A percentile compares a stretch with the other conserved stretches of the same genome.
phyloP scores from a whole-genome alignment of 1,140 invertebrate genomes.

The Papilio xuthus region DNA sequence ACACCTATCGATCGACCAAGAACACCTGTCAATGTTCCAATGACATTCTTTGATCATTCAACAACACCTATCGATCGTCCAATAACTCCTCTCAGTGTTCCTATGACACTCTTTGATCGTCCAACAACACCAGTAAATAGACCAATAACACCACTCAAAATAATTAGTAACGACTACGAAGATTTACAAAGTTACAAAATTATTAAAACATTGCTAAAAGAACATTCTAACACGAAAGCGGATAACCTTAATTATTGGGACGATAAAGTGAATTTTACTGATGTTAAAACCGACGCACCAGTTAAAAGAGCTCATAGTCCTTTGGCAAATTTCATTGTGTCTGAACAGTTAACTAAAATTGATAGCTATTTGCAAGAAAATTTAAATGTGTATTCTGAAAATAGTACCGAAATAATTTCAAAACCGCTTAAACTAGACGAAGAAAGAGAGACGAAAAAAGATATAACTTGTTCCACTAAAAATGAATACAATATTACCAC shows the following conservation, averaged over 20 bases:
- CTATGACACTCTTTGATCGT: neutral
- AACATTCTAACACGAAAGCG: constrained; percentile 44
- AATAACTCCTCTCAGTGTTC: constrained; percentile 20
- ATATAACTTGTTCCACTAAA: neutral
- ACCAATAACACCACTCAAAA: constrained; percentile 57
- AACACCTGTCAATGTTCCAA: neutral
- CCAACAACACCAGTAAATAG: constrained; percentile 35
- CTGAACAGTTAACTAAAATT: constrained; percentile 67
- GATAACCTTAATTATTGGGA: constrained; percentile 21
- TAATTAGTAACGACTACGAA: constrained; percentile 65
- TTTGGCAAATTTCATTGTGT: constrained; percentile 55
- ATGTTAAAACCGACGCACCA: constrained; percentile 40
- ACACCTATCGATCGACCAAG: neutral
- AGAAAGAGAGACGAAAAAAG: neutral
- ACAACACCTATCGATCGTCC: neutral
- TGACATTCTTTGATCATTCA: neutral
- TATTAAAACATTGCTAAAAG: constrained; percentile 71
- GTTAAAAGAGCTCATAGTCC: constrained; percentile 53
- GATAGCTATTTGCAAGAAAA: constrained; percentile 71
- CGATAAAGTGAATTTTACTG: constrained; percentile 7
- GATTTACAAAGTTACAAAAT: constrained; percentile 75
- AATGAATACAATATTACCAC: constrained; percentile 11
- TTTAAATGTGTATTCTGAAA: constrained; percentile 58
- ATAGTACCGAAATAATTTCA: constrained; percentile 42
- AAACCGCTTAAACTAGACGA: constrained; percentile 16